Base-by-base conservation (phyloP, 2,888 invertebrate species). In the Unio delphinus region DNA sequence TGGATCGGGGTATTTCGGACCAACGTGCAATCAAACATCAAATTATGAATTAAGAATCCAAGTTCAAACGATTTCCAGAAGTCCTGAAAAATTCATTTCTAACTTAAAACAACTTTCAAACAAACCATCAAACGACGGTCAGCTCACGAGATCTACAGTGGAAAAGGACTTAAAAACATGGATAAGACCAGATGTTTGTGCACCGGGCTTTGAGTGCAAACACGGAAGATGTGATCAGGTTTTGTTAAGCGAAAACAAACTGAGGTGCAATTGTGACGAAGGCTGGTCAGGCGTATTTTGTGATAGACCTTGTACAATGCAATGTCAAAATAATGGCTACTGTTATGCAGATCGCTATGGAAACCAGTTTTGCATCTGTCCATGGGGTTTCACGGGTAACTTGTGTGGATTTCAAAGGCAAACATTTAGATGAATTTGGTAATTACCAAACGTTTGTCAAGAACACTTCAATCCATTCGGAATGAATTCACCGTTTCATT, bases 121-220 rank as follows among this genome's bases (percentile, higher is more conserved):
- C 45, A 45, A 11, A 15, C 45, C 45, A 45, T 45, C 11, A 15
- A 45, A 45, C 45, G 45, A 45, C 15, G 45, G 45, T 45, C 45
- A 45, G 45, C 45, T 45, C 45, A 45, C 45, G 45, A 15, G 3
- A 45, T 45, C 45, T 11, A 45, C 45, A 45, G 45, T 45, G 15
- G 45, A 45, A 2, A 45, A 45, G 45, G 72, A 72, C n/a, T 65
- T 75, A 11, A 75, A 77, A 63, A 77, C 64, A 18, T 72, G 68
- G 60, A 72, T 75, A 11, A 66, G 70, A 28, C 77, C 77, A 11
- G 77, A 75, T 30, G 55, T 75, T 2, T 77, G 77, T 67, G 77
- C 75, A 6, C 77, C 77, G 0, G 75, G 75, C 11, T 77, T 77
- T 55, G 68, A 77, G 68, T 77, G 77, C 65, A 75, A 75, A 55